Base-by-base conservation (phyloP, 2,888 invertebrate species). In the Nebria salina region DNA sequence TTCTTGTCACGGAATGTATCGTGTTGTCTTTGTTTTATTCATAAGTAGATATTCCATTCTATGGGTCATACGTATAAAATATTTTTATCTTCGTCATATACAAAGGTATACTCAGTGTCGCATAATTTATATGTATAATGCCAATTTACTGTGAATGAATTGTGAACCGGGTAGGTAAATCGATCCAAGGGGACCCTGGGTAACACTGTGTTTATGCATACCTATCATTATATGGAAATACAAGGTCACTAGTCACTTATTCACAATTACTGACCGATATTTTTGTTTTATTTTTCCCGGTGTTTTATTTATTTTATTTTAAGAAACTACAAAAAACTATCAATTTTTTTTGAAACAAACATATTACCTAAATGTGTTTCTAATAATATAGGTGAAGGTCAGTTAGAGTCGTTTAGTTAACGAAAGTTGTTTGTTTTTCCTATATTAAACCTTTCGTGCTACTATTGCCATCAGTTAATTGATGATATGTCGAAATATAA, bases 191-290 rank as follows among this genome's bases (percentile, higher is more conserved):
- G 43, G 43, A 43, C 43, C 43, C 43, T 43, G 43, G 43, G 11
- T 54, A 54, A 5, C 34, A 34, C 7, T 54, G 54, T 8, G 54
- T 54, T 70, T 70, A 25, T 13, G 9, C 34, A 34, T 70, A 70
- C 70, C 70, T 70, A 20, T 15, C 70, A 70, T 70, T 70, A 70
- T 4, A 70, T 54, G 20, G 34, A 70, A 70, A 70, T 70, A 70
- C 25, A 70, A 70, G 70, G 70, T 70, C 70, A 70, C 34, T 70
- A 5, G 5, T 70, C 54, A 54, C 54, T 54, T 13, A 34, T 34
- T 34, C 34, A 34, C 54, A 54, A 54, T 54, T 54, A 54, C 54
- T 54, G 54, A 54, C 54, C 54, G 54, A 54, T 54, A 54, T 54
- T 54, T 54, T 54, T 13, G 13, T 54, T 7, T 54, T 11, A 11